Percentiles rank a stretch among this genome's conserved stretches.
Conservation (phyloP, 2,888 invertebrate species). For the Griposia aprilina region DNA sequence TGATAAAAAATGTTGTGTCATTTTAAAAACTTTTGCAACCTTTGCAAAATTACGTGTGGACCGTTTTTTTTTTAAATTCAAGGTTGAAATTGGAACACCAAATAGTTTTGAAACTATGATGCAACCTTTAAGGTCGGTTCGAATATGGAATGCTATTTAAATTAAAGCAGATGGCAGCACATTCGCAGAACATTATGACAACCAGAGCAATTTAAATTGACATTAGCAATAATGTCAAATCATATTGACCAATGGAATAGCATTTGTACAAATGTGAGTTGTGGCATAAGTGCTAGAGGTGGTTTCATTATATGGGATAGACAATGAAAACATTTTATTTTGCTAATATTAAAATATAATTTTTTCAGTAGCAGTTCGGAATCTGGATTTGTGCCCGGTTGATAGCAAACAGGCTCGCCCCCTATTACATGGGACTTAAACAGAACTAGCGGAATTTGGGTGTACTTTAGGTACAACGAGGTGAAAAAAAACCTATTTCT, state of each 20-base stretch:
- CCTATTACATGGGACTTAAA: no score
- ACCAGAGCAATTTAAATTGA: slow-evolving; percentile 9
- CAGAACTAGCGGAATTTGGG: no score
- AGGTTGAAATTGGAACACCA: slow-evolving; percentile 34
- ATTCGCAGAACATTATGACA: background rate
- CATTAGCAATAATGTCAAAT: slow-evolving; percentile 29
- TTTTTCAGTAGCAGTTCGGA: no score
- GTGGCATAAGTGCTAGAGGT: background rate
- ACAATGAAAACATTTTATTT: no score
- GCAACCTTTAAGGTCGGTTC: slow-evolving; percentile 43
- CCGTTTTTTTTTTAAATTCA: slow-evolving; percentile 33
- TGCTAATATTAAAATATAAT: no score
- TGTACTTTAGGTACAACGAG: no score
- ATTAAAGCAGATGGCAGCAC: slow-evolving; percentile 25
- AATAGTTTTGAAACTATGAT: slow-evolving; percentile 36
- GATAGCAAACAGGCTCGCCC: no score
- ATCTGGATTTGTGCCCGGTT: no score
- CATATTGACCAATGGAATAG: background rate
- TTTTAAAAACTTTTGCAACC: slow-evolving; percentile 41
- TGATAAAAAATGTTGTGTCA: slow-evolving; percentile 43
- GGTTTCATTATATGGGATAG: no score
- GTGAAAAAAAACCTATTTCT: no score
- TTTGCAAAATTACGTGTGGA: slow-evolving; percentile 28
- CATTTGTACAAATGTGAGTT: slow-evolving; percentile 1
- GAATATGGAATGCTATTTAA: slow-evolving; percentile 28